Evolutionary conservation across 2,888 invertebrate genomes (phyloP).

Genomic region (Apoderus coryli): DNA sequence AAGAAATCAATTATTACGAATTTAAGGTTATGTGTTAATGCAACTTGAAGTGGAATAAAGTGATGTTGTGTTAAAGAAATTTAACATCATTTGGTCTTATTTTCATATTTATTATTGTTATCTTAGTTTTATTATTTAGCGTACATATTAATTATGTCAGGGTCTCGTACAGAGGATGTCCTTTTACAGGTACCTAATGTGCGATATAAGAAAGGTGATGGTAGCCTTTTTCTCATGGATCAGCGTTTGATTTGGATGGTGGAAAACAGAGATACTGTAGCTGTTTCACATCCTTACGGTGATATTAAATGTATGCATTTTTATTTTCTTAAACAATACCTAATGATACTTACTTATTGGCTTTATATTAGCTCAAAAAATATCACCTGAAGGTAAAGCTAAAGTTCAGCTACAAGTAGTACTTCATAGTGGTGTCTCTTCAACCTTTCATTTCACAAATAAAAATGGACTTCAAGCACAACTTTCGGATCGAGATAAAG

Average conservation of each 20-base stretch:
- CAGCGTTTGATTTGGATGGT: conserved; percentile 94
- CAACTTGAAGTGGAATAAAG: too few species aligned
- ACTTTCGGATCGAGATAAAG: conserved; percentile 78
- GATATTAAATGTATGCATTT: conserved; percentile 82
- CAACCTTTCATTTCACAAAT: conserved; percentile 95
- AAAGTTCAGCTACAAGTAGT: conserved; percentile 97
- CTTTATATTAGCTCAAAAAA: conserved; percentile 57
- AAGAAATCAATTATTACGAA: too few species aligned
- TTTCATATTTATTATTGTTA: too few species aligned
- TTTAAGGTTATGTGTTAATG: too few species aligned
- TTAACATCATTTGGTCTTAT: too few species aligned
- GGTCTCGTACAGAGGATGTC: conserved; percentile 81
- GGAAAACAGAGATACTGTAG: conserved; percentile 80
- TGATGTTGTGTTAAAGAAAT: too few species aligned
- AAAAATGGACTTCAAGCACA: conserved; percentile 70
- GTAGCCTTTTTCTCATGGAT: conserved; percentile 89
- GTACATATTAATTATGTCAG: too few species aligned
- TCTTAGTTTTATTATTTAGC: too few species aligned
- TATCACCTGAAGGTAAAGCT: conserved; percentile 91
- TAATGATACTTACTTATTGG: conserved; percentile 3
- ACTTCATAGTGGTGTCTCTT: conserved; percentile 82
- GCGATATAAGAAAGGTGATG: conserved; percentile 91
- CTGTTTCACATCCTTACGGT: conserved; percentile 84
- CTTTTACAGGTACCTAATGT: conserved; percentile 84
- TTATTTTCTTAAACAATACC: not conserved